A percentile compares a stretch with the other conserved stretches of the same genome.
These are phyloP conservation scores for Neodiprion fabricii DNA, from an alignment of 1,140 invertebrate genomes.

Conservation along the genomic window DNA sequence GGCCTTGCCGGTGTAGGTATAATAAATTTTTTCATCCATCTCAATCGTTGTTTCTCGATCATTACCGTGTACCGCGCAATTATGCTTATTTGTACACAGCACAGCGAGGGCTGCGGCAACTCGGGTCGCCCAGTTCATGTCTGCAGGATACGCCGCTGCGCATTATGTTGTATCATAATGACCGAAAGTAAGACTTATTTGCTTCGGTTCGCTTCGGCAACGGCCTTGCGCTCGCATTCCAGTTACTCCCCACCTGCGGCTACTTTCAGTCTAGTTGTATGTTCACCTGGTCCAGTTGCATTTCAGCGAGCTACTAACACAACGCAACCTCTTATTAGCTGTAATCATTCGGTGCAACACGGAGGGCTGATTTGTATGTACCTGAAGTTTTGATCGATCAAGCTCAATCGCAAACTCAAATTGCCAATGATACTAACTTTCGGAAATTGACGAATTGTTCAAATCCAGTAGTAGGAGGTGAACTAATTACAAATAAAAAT, in stretches of 20 bases:
- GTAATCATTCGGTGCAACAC: constrained; percentile 4
- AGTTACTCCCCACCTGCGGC: constrained; percentile 14
- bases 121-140: not conserved
- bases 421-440: no score
- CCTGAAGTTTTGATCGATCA: no score
- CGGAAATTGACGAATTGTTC: no score
- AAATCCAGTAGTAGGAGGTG: no score
- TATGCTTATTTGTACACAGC: not conserved
- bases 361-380: not conserved
- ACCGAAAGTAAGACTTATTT: constrained; percentile 15
- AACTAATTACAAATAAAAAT: no score
- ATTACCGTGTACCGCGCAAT: not conserved
- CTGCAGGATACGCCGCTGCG: not conserved
- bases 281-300: not conserved
- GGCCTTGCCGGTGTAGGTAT: not conserved
- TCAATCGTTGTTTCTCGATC: not conserved
- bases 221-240: constrained; percentile 28
- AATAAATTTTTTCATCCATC: no score
- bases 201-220: constrained; percentile 14
- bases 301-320: constrained; percentile 7
- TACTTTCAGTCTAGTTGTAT: not conserved
- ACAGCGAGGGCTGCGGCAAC: not conserved
- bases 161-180: constrained; percentile 19
- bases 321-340: constrained; percentile 12
- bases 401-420: no score